Evolutionary conservation across 2,888 invertebrate species (phyloP), one percentile per base, ranked within the genome.

Genomic region (Drosophila recens): DNA sequence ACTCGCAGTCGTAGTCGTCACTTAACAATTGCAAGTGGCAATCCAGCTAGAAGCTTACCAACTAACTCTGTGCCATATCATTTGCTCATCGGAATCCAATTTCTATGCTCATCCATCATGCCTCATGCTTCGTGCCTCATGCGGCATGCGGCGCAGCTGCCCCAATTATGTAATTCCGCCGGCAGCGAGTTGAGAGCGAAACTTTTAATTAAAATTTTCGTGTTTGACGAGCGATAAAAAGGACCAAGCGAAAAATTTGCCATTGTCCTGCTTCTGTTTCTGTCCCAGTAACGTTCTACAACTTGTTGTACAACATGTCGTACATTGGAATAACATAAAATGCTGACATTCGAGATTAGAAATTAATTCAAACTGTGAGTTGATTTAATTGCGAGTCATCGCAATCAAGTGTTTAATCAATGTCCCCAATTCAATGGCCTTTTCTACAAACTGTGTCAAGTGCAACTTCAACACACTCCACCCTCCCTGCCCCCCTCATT

Each of bases 161-260:
- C 65, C 17, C 64, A 63, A 84, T 73, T 67, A 67, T 77, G 79
- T 58, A 65, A 63, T 59, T 53, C 48, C 63, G 46, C 13, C 36
- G 34, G 36, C 34, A 13, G 56, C 43, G 30, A 27, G 49, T 34
- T 17, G 53, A 43, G 17, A 38, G 33, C 59, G 34, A 46, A 43
- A 67, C 53, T 85, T 85, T 82, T 82, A 82, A 85, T 82, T 79
- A 82, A 72, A 82, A 71, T 4, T 46, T 27, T 13, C 27, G 15
- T 36, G 15, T 34, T 34, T 45, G 56, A 56, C 20, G 51, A 36
- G 51, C 51, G 17, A 2, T n/a, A 36, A 52, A 51, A n/a, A 1
- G 4, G 51, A 20, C 9, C 10, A 33, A 33, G 33, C 20, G 2
- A 11, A 45, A 56, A 45, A 45, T 43, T 56, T 33, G 34, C n/a